A percentile compares a stretch with the other conserved stretches of the same genome.
Conservation (phyloP, 1,140 invertebrate species). For the Drosophila leontia region DNA sequence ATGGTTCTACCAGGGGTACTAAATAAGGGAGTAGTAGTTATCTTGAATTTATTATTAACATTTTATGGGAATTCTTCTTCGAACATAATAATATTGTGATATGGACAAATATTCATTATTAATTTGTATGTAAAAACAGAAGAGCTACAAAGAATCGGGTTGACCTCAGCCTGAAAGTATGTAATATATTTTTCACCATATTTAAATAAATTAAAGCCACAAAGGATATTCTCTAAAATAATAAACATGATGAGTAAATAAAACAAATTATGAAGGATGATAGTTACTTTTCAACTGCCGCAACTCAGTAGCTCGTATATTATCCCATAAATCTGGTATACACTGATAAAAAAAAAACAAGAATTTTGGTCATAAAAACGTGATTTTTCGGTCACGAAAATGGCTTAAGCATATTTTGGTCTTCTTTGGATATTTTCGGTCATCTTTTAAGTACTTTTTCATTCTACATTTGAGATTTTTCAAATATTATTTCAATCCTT, state of each 20-base stretch:
- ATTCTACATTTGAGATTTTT: no score
- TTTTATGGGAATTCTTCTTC: not conserved
- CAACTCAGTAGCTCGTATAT: not conserved
- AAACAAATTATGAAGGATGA: no score
- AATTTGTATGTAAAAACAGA: not conserved
- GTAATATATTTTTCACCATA: not conserved
- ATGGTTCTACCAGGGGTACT: no score
- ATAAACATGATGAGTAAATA: no score
- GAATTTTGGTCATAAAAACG: no score
- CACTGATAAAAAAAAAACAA: no score
- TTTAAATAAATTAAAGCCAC: not conserved
- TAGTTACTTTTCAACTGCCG: not conserved
- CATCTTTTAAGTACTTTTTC: no score
- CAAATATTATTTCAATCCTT: no score
- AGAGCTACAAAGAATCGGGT: not conserved
- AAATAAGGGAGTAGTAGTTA: not conserved
- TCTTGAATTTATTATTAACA: not conserved
- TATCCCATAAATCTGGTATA: not conserved
- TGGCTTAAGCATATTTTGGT: no score
- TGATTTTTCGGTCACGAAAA: no score
- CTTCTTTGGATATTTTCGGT: no score
- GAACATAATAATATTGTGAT: not conserved
- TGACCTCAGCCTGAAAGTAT: conserved; percentile 12
- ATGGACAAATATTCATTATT: not conserved
- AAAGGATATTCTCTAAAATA: no score